phyloP scores from a whole-genome alignment of 2,888 invertebrate species.

The Conistra vaccinii region DNA sequence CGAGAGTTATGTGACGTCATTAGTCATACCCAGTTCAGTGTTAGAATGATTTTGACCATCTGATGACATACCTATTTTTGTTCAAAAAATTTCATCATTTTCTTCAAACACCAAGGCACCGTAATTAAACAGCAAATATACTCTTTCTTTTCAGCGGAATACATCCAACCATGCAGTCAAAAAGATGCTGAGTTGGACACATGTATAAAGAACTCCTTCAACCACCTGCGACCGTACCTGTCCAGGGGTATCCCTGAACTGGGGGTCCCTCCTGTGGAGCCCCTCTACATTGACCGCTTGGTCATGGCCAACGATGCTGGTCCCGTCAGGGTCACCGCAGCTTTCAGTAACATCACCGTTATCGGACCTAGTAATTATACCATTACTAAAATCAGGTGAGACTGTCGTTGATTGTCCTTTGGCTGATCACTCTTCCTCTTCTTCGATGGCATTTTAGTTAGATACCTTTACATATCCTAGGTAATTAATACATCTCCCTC shows the following conservation, averaged over 20 bases:
- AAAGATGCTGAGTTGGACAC: slow-evolving; percentile 92
- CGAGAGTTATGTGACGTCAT: slow-evolving; percentile 20
- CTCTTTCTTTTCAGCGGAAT: slow-evolving; percentile 91
- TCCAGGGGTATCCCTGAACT: slow-evolving; percentile 93
- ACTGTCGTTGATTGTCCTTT: slow-evolving; percentile 21
- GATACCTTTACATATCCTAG: too few relatives aligned
- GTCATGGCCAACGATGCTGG: slow-evolving; percentile 95
- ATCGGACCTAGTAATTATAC: slow-evolving; percentile 94
- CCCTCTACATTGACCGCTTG: slow-evolving; percentile 92
- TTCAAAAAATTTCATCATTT: not conserved
- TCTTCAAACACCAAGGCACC: not conserved
- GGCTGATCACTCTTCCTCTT: slow-evolving; percentile 2
- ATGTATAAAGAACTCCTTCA: slow-evolving; percentile 93
- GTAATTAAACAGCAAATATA: not conserved
- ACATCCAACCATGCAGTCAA: slow-evolving; percentile 93
- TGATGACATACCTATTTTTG: not conserved
- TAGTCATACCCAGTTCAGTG: slow-evolving; percentile 12
- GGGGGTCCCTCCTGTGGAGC: slow-evolving; percentile 94
- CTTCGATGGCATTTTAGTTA: not conserved
- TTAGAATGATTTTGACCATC: not conserved
- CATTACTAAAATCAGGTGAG: slow-evolving; percentile 92
- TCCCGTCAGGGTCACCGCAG: slow-evolving; percentile 93
- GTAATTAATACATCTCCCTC: not conserved
- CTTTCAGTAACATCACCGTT: slow-evolving; percentile 94
- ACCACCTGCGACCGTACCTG: slow-evolving; percentile 93